phyloP scores from a whole-genome alignment of 2,113 vertebrate species.

The Saimiri boliviensis region DNA sequence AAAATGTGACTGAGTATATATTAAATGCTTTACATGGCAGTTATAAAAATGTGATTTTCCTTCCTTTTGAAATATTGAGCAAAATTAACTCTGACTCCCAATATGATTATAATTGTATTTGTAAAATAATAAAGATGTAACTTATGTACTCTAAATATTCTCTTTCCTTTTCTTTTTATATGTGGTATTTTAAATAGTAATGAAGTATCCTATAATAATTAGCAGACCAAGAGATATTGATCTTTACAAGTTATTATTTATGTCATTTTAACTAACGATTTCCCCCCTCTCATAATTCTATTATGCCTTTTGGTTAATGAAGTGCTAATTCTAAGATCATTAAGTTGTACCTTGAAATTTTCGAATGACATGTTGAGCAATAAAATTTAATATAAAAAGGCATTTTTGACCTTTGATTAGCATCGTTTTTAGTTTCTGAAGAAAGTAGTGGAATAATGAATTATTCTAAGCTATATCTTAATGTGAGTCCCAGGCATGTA shows the following conservation, averaged over 20 bases:
- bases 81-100: slow-evolving; percentile 41
- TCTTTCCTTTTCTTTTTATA: not conserved
- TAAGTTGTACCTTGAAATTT: slow-evolving; percentile 48
- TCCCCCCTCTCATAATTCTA: not conserved
- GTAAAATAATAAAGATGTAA: not conserved
- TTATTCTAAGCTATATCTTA: slow-evolving; percentile 21
- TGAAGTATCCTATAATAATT: not conserved
- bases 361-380: slow-evolving; percentile 19
- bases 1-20: slow-evolving; percentile 42
- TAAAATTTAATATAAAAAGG: slow-evolving; percentile 16
- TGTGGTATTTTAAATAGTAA: not conserved
- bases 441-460: not conserved
- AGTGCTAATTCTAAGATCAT: slow-evolving; percentile 45
- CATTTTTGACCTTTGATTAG: slow-evolving; percentile 22
- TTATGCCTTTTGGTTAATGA: slow-evolving; percentile 33
- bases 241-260: not conserved
- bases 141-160: not conserved
- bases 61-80: slow-evolving; percentile 59
- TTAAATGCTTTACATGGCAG: slow-evolving; percentile 59
- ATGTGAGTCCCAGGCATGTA: not conserved
- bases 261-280: not conserved
- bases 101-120: slow-evolving; percentile 31
- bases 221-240: slow-evolving; percentile 22
- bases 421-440: slow-evolving; percentile 44
- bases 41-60: slow-evolving; percentile 2